Conservation (phyloP, 2,797 vertebrate genomes). For the Mastacembelus armatus region DNA sequence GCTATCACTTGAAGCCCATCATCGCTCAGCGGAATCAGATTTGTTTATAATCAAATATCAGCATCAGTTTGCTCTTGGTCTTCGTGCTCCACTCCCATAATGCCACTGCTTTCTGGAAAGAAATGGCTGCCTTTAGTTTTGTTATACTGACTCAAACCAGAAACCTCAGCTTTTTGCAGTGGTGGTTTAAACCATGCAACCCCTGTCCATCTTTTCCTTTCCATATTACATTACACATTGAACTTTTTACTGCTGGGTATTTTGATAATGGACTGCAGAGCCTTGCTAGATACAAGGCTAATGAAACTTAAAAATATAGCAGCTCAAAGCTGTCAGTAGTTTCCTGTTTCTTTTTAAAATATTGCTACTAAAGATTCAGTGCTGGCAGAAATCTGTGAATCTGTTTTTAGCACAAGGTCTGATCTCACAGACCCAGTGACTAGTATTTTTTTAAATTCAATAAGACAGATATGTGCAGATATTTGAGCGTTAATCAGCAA, state of each 20-base stretch:
- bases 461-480: conserved; percentile 6
- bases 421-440: background rate
- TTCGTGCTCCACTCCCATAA: conserved; percentile 19
- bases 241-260: conserved; percentile 39
- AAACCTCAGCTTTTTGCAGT: conserved; percentile 35
- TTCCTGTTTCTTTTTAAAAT: conserved; percentile 21
- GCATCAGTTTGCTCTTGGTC: background rate
- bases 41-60: conserved; percentile 29
- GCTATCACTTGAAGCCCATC: background rate
- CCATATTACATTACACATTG: conserved; percentile 16
- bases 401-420: conserved; percentile 11
- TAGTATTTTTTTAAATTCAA: conserved; percentile 17
- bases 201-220: conserved; percentile 19
- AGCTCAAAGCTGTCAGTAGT: conserved; percentile 18
- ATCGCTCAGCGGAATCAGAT: conserved; percentile 15
- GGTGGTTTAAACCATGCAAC: conserved; percentile 16
- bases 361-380: conserved; percentile 25
- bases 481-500: conserved; percentile 8
- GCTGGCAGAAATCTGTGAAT: conserved; percentile 33
- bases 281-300: conserved; percentile 24
- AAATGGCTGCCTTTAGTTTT: conserved; percentile 27
- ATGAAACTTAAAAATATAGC: conserved; percentile 27
- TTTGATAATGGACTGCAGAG: conserved; percentile 42
- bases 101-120: conserved; percentile 4
- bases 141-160: conserved; percentile 34